A percentile compares a stretch with the other conserved stretches of the same genome.
These are phyloP conservation scores for Netta rufina DNA, from an alignment of 2,797 vertebrate genomes.

Conservation along the genomic window DNA sequence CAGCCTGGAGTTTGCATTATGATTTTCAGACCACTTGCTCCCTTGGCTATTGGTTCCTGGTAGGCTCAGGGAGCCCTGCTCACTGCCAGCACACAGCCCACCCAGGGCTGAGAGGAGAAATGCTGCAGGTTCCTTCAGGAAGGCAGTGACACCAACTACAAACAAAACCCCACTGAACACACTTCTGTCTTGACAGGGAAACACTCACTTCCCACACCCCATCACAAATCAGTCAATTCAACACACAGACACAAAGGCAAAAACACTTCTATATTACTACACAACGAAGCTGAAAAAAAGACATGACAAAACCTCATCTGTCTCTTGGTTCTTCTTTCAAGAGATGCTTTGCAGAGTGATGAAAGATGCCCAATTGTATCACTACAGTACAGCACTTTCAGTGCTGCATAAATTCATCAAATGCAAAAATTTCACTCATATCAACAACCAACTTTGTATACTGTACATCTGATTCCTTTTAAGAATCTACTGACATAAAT, in stretches of 20 bases:
- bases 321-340: slow-evolving; percentile 38
- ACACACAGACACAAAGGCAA: slow-evolving; percentile 38
- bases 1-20: background rate
- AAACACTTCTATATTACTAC: background rate
- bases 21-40: background rate
- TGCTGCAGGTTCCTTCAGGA: background rate
- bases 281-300: slow-evolving; percentile 43
- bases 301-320: slow-evolving; percentile 31
- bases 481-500: slow-evolving; percentile 41
- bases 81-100: background rate
- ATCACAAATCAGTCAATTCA: slow-evolving; percentile 50
- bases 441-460: slow-evolving; percentile 41
- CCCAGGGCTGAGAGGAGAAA: accelerated
- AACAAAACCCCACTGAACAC: slow-evolving; percentile 4
- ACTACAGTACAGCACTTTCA: background rate
- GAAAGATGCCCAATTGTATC: slow-evolving; percentile 68
- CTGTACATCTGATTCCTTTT: slow-evolving; percentile 24
- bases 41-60: accelerated
- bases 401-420: slow-evolving; percentile 20
- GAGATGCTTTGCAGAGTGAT: slow-evolving; percentile 59
- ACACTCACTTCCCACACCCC: slow-evolving; percentile 4
- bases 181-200: background rate
- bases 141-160: background rate
- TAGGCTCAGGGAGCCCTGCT: background rate
- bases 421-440: slow-evolving; percentile 37